A percentile compares a stretch with the other conserved stretches of the same genome.
Evolutionary conservation across 2,888 invertebrate genomes (phyloP).

Genomic region (Frankliniella fusca): DNA sequence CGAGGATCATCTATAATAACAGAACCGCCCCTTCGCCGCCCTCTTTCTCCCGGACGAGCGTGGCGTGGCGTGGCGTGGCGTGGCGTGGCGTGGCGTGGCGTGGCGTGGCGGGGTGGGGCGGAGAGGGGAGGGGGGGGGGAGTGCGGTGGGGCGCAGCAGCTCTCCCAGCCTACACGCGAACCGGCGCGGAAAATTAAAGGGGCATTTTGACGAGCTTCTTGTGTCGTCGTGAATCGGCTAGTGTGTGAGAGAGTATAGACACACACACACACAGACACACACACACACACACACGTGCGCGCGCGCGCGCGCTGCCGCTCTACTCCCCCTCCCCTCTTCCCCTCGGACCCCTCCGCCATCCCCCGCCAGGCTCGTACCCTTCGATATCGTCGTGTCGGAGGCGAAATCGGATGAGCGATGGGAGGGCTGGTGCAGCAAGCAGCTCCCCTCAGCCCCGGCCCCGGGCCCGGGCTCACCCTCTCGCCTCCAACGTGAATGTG

Average conservation of each 20-base stretch:
- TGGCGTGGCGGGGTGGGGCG: neutral
- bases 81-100: neutral
- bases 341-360: neutral
- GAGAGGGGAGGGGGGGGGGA: too few species aligned
- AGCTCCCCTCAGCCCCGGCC: too few species aligned
- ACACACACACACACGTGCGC: too few species aligned
- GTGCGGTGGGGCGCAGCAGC: neutral
- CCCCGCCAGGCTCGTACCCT: neutral
- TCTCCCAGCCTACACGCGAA: neutral
- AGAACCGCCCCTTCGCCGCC: neutral
- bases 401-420: conserved; percentile 1
- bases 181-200: conserved; percentile 11
- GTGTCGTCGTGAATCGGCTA: neutral
- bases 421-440: neutral
- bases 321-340: neutral
- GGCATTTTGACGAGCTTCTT: conserved; percentile 20
- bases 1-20: neutral
- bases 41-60: too few species aligned
- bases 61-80: too few species aligned
- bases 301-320: too few species aligned
- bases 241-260: neutral
- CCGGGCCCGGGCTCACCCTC: too few species aligned
- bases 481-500: too few species aligned
- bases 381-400: neutral
- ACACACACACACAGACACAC: too few species aligned